phyloP scores from a whole-genome alignment of 1,140 invertebrate species.

The Brachionus koreanus region DNA sequence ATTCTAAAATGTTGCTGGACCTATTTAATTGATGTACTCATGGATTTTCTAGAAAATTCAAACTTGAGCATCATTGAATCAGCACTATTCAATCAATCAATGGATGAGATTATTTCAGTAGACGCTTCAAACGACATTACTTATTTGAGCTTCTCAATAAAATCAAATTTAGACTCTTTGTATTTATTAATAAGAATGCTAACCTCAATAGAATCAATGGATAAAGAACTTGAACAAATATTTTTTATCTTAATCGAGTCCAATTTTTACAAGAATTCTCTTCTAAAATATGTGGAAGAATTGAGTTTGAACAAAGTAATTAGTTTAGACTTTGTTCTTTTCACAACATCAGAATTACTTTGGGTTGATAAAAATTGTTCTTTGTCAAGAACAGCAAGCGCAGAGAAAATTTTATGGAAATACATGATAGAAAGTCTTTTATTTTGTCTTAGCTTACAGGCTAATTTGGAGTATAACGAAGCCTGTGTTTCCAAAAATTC shows the following conservation, averaged over 20 bases:
- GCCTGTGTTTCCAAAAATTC: background rate
- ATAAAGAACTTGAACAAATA: constrained; percentile 15
- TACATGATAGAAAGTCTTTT: background rate
- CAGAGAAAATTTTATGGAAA: constrained; percentile 1
- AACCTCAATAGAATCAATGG: background rate
- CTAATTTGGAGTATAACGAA: background rate
- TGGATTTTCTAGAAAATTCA: background rate
- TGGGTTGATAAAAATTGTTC: background rate
- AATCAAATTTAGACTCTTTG: constrained; percentile 36
- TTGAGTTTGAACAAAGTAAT: constrained; percentile 31
- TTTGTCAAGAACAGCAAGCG: background rate
- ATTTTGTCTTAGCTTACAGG: background rate
- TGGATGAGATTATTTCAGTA: background rate
- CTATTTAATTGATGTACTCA: constrained; percentile 24
- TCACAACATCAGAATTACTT: background rate
- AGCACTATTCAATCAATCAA: background rate
- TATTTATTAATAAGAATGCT: background rate
- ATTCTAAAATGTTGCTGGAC: constrained; percentile 19
- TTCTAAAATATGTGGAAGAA: background rate
- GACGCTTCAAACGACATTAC: background rate
- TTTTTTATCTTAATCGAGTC: constrained; percentile 23
- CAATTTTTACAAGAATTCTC: background rate
- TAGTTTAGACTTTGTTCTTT: constrained; percentile 20
- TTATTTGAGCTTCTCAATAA: background rate
- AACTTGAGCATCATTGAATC: background rate